A percentile compares a stretch with the other conserved stretches of the same genome.
Conservation (phyloP, 2,113 vertebrate genomes). For the Sceloporus undulatus region DNA sequence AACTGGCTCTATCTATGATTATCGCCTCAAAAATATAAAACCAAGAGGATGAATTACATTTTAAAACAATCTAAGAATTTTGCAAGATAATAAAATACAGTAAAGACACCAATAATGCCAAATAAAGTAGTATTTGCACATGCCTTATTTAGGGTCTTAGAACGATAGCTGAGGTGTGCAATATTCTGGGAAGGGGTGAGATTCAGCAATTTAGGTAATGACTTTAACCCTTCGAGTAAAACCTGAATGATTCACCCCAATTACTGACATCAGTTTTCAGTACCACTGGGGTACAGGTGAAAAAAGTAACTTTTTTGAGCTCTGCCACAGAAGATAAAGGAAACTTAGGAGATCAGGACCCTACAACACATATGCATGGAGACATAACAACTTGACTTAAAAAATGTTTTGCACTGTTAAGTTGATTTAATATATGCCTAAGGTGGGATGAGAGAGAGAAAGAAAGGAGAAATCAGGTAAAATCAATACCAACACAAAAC, state of each 20-base stretch:
- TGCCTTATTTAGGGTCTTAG: neutral
- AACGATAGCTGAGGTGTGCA: neutral
- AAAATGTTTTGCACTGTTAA: neutral
- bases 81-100: too few species aligned
- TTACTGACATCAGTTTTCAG: too few species aligned
- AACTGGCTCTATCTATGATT: too few species aligned
- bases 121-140: neutral
- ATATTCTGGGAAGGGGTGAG: too few species aligned
- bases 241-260: too few species aligned
- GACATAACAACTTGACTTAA: neutral
- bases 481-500: neutral
- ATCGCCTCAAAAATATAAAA: too few species aligned
- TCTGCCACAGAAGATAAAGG: neutral
- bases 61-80: too few species aligned
- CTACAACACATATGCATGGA: neutral
- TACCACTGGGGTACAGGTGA: neutral
- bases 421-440: neutral
- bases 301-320: neutral
- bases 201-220: too few species aligned
- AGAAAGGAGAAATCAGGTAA: neutral
- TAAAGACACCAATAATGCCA: neutral
- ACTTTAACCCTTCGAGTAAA: too few species aligned
- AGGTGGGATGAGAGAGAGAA: neutral
- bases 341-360: neutral
- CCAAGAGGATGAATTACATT: too few species aligned